Evolutionary conservation across 2,113 vertebrate species (phyloP).

Genomic region (Mellivora capensis): DNA sequence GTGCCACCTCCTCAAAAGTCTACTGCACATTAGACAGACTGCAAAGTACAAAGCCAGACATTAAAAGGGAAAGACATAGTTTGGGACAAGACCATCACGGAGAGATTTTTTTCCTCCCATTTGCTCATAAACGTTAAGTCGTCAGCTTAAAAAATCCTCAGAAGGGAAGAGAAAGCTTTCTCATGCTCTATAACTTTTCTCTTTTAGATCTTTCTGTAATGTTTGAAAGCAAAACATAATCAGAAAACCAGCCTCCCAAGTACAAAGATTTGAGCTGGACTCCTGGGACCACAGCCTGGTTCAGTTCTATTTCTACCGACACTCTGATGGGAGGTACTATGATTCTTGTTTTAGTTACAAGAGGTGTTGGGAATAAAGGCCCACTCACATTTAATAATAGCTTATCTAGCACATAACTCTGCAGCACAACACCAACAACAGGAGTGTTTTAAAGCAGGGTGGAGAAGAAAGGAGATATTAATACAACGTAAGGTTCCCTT

Average conservation of each 20-base stretch:
- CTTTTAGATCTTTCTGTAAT: constrained; percentile 37
- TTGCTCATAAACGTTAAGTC: not conserved
- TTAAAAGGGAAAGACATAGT: not conserved
- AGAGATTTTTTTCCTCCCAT: constrained; percentile 12
- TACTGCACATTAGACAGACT: constrained; percentile 57
- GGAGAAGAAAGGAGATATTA: constrained; percentile 58
- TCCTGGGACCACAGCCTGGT: not conserved
- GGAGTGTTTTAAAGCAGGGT: constrained; percentile 44
- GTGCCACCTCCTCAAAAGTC: constrained; percentile 61
- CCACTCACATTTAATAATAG: constrained; percentile 69
- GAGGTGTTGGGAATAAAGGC: constrained; percentile 69
- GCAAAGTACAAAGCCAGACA: constrained; percentile 50
- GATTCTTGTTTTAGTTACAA: constrained; percentile 50
- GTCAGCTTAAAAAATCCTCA: constrained; percentile 46
- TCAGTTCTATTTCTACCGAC: constrained; percentile 51
- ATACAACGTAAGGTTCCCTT: constrained; percentile 58
- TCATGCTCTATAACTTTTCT: constrained; percentile 10
- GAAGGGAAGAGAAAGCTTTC: constrained; percentile 29
- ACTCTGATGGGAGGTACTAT: constrained; percentile 51
- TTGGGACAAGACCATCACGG: constrained; percentile 24
- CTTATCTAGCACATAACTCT: constrained; percentile 45
- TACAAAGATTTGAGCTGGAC: not conserved
- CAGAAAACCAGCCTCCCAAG: constrained; percentile 8
- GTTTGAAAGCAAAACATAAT: constrained; percentile 29
- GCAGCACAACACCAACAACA: constrained; percentile 56